These are phyloP conservation scores for Anoplopoma fimbria DNA, from an alignment of 2,113 vertebrate species.

Conservation along the genomic window DNA sequence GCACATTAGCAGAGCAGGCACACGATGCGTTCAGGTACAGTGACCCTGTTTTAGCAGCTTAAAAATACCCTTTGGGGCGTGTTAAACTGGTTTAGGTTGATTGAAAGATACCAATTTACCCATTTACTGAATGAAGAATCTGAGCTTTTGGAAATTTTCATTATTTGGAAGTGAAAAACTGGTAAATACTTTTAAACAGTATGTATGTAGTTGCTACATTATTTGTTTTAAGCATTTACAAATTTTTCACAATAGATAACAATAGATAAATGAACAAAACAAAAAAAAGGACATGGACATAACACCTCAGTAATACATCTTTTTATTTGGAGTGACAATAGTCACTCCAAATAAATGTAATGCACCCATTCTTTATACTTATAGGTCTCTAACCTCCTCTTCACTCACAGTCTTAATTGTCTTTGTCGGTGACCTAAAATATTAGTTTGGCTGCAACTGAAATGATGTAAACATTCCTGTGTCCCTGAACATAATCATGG, in stretches of 20 bases:
- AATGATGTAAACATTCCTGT: background rate
- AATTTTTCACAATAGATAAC: background rate
- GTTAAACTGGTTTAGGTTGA: background rate
- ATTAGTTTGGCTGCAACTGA: background rate
- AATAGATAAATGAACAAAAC: background rate
- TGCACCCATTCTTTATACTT: background rate
- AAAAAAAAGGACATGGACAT: background rate
- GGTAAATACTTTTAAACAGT: background rate
- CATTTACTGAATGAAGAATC: background rate
- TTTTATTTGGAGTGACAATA: background rate
- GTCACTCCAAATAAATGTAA: background rate
- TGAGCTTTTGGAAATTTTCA: background rate
- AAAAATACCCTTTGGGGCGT: background rate
- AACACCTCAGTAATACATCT: background rate
- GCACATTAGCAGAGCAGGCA: background rate
- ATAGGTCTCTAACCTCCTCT: background rate
- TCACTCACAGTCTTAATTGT: constrained; percentile 33
- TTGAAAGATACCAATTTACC: background rate
- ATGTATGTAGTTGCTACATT: background rate
- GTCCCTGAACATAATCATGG: background rate
- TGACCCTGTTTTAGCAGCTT: background rate
- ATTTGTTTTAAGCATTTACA: background rate
- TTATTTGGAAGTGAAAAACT: no score
- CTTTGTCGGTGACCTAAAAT: constrained; percentile 49
- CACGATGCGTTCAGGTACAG: background rate